Evolutionary conservation across 30 jellyfish, hydroid and myxozoan genomes (phyloP).

Genomic region (Aurelia aurita): DNA sequence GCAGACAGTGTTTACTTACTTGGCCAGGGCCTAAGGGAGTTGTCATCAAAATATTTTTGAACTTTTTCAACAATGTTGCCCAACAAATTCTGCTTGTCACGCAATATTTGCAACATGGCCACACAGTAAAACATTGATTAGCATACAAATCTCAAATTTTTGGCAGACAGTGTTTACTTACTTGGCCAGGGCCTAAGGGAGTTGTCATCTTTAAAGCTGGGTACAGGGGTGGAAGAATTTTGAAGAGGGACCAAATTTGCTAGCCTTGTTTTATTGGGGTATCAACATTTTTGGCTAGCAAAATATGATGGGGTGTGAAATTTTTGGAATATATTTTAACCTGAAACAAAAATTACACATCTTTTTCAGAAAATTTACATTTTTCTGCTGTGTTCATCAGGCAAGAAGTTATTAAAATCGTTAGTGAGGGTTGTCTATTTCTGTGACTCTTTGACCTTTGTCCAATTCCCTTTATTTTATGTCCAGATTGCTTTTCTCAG

Average conservation of each 20-base stretch:
- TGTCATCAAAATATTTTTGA: too few relatives aligned
- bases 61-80: too few relatives aligned
- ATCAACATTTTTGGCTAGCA: neutral
- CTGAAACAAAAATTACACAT: neutral
- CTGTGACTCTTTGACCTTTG: neutral
- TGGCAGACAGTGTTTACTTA: too few relatives aligned
- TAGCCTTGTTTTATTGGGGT: conserved; percentile 12
- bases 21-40: too few relatives aligned
- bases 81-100: too few relatives aligned
- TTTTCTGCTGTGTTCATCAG: neutral
- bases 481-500: neutral
- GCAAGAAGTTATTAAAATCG: neutral
- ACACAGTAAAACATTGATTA: too few relatives aligned
- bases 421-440: neutral
- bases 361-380: neutral
- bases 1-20: too few relatives aligned
- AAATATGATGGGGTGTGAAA: conserved; percentile 5
- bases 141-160: too few relatives aligned
- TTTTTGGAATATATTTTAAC: too few relatives aligned
- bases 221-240: neutral
- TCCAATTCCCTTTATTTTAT: neutral
- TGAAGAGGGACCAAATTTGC: conserved; percentile 4
- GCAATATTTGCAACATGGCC: too few relatives aligned
- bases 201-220: conserved; percentile 4
- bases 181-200: too few relatives aligned